These are phyloP conservation scores for Pollenia labialis DNA, from an alignment of 2,888 invertebrate species.

Conservation along the genomic window DNA sequence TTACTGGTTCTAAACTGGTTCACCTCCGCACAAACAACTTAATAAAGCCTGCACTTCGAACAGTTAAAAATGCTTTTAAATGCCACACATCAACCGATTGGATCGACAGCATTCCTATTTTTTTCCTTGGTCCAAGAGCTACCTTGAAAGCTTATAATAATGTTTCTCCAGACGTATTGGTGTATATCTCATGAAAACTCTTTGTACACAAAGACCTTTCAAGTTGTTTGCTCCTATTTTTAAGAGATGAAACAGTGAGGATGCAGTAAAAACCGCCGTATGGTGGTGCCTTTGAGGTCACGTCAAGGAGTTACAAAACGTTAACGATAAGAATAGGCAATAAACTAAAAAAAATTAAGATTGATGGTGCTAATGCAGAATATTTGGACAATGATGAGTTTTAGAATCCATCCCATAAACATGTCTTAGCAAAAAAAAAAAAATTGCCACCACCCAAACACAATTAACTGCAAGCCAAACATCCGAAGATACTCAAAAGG, in stretches of 20 bases:
- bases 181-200: slow-evolving; percentile 56
- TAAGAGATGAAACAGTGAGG: not conserved
- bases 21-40: too few species aligned
- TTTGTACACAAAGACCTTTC: not conserved
- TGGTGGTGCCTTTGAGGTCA: not conserved
- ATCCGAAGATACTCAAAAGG: too few species aligned
- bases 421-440: too few species aligned
- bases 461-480: too few species aligned
- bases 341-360: not conserved
- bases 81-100: slow-evolving; percentile 67
- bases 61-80: slow-evolving; percentile 64
- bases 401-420: too few species aligned
- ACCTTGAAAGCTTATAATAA: slow-evolving; percentile 72
- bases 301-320: not conserved
- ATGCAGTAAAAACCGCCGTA: not conserved
- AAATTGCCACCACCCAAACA: too few species aligned
- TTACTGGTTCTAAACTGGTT: too few species aligned
- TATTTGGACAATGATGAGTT: not conserved
- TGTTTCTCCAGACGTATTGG: slow-evolving; percentile 76
- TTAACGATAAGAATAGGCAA: not conserved
- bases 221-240: not conserved
- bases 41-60: slow-evolving; percentile 56
- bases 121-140: slow-evolving; percentile 51
- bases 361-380: not conserved
- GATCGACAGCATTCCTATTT: slow-evolving; percentile 44